Evolutionary conservation across 1,140 invertebrate species (phyloP), one percentile per base, ranked within the genome.

Genomic region (Eurosta solidaginis): DNA sequence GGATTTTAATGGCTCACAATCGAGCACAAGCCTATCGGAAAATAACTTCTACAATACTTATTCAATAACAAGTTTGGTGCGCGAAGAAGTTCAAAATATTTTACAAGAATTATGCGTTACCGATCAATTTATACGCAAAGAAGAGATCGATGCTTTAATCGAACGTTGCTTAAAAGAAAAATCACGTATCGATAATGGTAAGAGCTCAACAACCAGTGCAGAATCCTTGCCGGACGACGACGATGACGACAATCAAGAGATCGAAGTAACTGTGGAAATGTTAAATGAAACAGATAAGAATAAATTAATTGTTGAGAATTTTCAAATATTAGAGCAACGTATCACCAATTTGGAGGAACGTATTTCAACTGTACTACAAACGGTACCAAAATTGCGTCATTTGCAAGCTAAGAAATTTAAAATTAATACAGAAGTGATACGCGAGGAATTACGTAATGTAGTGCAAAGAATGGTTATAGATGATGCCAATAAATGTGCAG

Each of bases 251-350:
- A 74, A 74, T 73, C 54, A 68, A 73, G 77, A 78, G 45, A 33
- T 78, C 1, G 77, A 78, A 52, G 42, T 74, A 0, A 78, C 63
- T 0, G 77, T 73, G 3, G 77, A 77, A 47, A 68, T 78, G 29
- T 27, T 68, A 14, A 68, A 78, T 36, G 77, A 78, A 25, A 78
- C 36, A 17, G 77, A 78, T 45, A 78, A 49, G 63, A 78, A 68
- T 40, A 78, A 45, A 45, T 74, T 78, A 14, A 78, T 78, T 25
- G 63, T 78, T 1, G 77, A 78, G n/a, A 78, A 78, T n/a, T 47
- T 78, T 27, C 59, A 78, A 78, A 78, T 78, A 73, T 40, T 78
- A 9, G 77, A 78, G 20, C 77, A 78, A 27, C 77, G 77, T n/a
- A 73, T 78, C 17, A 75, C 36, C 14, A 59, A 25, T 20, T 76